Evolutionary conservation across 1,140 invertebrate genomes (phyloP), one percentile per base, ranked within the genome.

Genomic region (Listronotus oregonensis): DNA sequence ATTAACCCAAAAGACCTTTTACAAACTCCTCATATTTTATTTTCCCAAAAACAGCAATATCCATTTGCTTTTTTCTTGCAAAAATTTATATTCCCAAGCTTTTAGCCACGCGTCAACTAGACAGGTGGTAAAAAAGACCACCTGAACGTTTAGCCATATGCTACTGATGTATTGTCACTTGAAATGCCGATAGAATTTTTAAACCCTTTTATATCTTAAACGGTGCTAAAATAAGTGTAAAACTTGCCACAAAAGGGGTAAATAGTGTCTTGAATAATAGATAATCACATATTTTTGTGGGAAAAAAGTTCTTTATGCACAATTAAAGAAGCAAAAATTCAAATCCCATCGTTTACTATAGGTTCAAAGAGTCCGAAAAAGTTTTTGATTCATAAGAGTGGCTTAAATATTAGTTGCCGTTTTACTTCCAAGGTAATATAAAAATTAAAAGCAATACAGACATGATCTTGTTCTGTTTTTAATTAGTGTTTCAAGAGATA

Each of bases 181-280:
- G 15, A 52, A 63, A 55, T 44, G 40, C 37, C 42, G 51, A 54
- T 52, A 63, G 49, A 63, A 37, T 9, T 10, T 43, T 21, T 55
- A 37, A 43, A 52, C 49, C 51, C 60, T 63, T 63, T 42, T 47
- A 18, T 39, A 31, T 43, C 51, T 27, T 17, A 31, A 46, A 34
- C 42, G 42, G 60, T 63, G 60, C 60, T 40, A 63, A 63, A 63
- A 46, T 63, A 63, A 63, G 60, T 63, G 60, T 63, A 63, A 63
- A 63, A 63, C 60, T 63, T 63, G 14, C 42, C 51, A 63, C 50
- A 63, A 63, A 32, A 46, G 40, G 42, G 50, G 37, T 47, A 63
- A 60, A 49, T 49, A 60, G 47, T 15, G 49, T 11, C 7, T 34
- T 0, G 21, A n/a, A 51, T n/a, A 15, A 10, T 15, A 10, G 18